Base-by-base conservation (phyloP, 2,797 vertebrate species). In the Karalla daura region DNA sequence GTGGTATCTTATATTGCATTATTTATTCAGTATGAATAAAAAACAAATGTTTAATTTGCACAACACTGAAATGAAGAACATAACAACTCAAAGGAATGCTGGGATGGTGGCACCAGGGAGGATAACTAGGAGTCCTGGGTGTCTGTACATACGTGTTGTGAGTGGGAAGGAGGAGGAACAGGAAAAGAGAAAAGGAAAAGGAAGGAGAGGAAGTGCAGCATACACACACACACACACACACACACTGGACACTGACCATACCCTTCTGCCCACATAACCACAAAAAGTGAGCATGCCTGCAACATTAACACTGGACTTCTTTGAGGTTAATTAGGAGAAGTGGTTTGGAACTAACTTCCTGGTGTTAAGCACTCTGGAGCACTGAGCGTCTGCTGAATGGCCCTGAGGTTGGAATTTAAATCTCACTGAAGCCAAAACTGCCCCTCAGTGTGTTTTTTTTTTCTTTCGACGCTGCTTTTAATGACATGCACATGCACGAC, bases 311-410 rank as follows among this genome's bases (percentile, higher is more conserved):
- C 69, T 54, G 63, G 67, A 85, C 69, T 81, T 86, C 81, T 80
- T 76, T 78, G 84, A 88, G 88, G 83, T 89, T 90, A 88, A 90
- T 91, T 86, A 89, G 82, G 55, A 86, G 81, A 86, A 89, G 85
- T 83, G 84, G 73, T 80, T 87, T 79, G 84, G 81, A 86, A 88
- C 84, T 86, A 89, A 89, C 84, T 86, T 88, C 62, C 56, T 72
- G 49, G 77, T 85, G 78, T 87, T 87, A 84, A 85, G 78, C 80
- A 80, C 84, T 85, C 61, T 67, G 65, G 73, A 82, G 72, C 81
- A 65, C 44, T n/a, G 63, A 78, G 78, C 86, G 78, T 82, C 76
- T 83, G 76, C 77, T 39, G 74, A 74, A 72, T 77, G 71, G 81
- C 84, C 76, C 76, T 56, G 43, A 70, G 83, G 81, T 88, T 86